Conservation (phyloP, 2,113 vertebrate genomes). For the Gobiocypris rarus region DNA sequence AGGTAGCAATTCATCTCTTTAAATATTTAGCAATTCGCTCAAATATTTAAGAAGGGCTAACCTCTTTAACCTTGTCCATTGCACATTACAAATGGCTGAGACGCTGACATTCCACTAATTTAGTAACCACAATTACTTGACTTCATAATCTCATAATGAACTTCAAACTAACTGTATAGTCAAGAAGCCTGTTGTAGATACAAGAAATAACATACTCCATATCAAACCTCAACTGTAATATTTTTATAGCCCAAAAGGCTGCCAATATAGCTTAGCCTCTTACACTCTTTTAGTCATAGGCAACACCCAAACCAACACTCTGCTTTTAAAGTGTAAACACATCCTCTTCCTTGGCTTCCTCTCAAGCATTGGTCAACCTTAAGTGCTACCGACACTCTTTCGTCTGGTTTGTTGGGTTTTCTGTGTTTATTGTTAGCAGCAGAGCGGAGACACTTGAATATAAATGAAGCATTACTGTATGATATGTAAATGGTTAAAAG, state of each 20-base stretch:
- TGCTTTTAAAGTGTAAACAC: not conserved
- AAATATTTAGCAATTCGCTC: not conserved
- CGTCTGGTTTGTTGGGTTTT: not conserved
- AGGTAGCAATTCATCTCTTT: not conserved
- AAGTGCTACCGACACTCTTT: not conserved
- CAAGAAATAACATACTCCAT: not conserved
- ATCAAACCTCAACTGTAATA: not conserved
- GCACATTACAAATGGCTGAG: not conserved
- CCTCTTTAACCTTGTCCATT: not conserved
- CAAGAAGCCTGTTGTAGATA: not conserved
- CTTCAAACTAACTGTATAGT: not conserved
- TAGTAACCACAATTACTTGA: not conserved
- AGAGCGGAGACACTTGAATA: not conserved
- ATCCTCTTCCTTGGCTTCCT: not conserved
- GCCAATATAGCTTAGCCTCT: not conserved
- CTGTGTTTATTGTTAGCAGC: not conserved
- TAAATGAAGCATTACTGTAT: not conserved
- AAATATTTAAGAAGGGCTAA: not conserved
- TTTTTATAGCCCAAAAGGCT: not conserved
- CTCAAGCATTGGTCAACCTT: not conserved
- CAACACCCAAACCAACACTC: constrained; percentile 14
- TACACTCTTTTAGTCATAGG: not conserved
- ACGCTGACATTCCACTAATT: not conserved
- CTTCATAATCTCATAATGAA: not conserved
- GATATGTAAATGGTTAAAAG: not conserved